Conservation (phyloP, 2,113 vertebrate genomes). For the Rhinolophus ferrumequinum region DNA sequence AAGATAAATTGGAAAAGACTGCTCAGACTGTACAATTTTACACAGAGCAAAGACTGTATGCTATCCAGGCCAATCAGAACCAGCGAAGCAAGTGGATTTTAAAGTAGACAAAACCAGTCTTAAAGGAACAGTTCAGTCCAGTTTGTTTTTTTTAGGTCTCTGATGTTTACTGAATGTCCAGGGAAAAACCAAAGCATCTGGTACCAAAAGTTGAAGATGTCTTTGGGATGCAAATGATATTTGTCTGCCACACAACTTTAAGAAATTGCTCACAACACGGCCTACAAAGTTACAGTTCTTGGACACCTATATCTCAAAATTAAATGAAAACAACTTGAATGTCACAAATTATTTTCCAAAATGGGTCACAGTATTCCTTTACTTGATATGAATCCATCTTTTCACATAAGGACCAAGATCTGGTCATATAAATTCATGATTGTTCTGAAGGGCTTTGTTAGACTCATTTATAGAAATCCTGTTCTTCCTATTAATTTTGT, state of each 20-base stretch:
- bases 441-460: conserved; percentile 17
- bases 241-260: not conserved
- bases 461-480: not conserved
- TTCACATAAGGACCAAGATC: not conserved
- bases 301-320: not conserved
- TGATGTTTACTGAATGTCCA: not conserved
- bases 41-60: not conserved
- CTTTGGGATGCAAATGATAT: not conserved
- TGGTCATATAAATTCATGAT: not conserved
- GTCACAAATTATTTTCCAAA: conserved; percentile 40
- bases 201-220: not conserved
- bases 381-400: conserved; percentile 11
- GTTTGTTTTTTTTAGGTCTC: not conserved
- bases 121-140: not conserved
- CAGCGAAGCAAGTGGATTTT: not conserved
- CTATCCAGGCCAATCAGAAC: not conserved
- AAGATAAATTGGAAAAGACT: not conserved
- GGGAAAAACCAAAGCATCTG: not conserved
- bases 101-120: not conserved
- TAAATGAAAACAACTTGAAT: not conserved
- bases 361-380: not conserved
- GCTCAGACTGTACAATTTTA: not conserved
- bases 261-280: not conserved
- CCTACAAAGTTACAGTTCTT: not conserved
- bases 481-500: conserved; percentile 56